Conservation (phyloP, 2,888 invertebrate species). For the Drosophila bunnanda region DNA sequence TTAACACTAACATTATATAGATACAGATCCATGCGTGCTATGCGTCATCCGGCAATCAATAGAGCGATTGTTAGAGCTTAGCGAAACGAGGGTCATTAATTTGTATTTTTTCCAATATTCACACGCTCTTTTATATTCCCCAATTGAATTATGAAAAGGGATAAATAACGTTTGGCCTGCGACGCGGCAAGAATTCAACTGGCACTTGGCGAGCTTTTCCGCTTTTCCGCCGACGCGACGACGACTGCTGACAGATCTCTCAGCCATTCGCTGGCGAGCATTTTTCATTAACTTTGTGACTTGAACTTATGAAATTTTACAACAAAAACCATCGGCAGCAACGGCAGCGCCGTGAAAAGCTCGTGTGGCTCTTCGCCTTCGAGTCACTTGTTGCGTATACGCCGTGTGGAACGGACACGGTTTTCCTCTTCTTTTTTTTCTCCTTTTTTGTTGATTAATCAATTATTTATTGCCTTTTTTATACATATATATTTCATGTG, state of each 20-base stretch:
- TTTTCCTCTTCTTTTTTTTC: background rate
- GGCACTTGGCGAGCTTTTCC: slow-evolving; percentile 70
- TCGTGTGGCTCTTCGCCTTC: slow-evolving; percentile 19
- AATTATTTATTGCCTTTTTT: slow-evolving; percentile 62
- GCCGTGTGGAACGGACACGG: slow-evolving; percentile 53
- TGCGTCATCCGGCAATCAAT: slow-evolving; percentile 38
- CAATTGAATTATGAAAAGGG: slow-evolving; percentile 22
- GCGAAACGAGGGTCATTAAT: slow-evolving; percentile 14
- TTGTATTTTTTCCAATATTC: slow-evolving; percentile 34
- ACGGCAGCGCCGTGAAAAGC: slow-evolving; percentile 48
- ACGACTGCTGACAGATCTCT: slow-evolving; percentile 49
- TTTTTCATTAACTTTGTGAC: slow-evolving; percentile 69
- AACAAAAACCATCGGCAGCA: slow-evolving; percentile 21
- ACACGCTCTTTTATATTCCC: slow-evolving; percentile 24
- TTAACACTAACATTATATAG: background rate
- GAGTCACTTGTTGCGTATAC: slow-evolving; percentile 78
- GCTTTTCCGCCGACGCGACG: slow-evolving; percentile 48
- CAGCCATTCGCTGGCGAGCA: slow-evolving; percentile 42
- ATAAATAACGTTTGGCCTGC: slow-evolving; percentile 58
- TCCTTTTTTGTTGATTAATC: slow-evolving; percentile 36
- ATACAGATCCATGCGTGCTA: slow-evolving; percentile 13
- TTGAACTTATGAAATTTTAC: slow-evolving; percentile 50
- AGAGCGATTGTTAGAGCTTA: slow-evolving; percentile 23
- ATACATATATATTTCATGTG: slow-evolving; percentile 52
- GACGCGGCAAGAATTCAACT: slow-evolving; percentile 68